phyloP scores from a whole-genome alignment of 2,888 invertebrate genomes.

The Augiades crinisus region DNA sequence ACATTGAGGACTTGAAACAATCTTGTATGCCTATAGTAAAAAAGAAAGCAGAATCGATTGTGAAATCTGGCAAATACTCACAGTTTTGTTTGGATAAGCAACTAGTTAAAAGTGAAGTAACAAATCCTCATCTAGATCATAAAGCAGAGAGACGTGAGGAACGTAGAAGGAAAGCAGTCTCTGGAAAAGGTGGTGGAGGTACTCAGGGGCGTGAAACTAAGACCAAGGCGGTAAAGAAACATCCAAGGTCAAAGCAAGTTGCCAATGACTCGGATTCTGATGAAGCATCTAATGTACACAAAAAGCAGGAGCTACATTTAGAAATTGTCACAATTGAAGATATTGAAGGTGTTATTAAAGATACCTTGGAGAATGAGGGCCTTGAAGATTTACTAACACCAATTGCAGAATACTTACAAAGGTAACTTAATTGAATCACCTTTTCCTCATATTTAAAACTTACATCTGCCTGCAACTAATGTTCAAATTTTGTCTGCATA shows the following conservation, averaged over 20 bases:
- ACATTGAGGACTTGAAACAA: constrained; percentile 85
- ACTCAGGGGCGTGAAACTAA: constrained; percentile 97
- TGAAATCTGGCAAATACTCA: constrained; percentile 89
- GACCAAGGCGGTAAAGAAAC: constrained; percentile 95
- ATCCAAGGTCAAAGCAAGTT: constrained; percentile 76
- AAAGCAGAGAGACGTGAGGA: constrained; percentile 92
- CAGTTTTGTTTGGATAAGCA: constrained; percentile 86
- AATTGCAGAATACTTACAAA: constrained; percentile 86
- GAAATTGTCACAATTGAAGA: constrained; percentile 86
- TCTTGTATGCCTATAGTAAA: constrained; percentile 85
- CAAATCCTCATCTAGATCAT: constrained; percentile 61
- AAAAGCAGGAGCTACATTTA: constrained; percentile 68
- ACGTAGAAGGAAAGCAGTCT: constrained; percentile 91
- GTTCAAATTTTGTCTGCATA: too few species aligned
- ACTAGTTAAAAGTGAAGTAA: constrained; percentile 65
- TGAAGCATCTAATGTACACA: constrained; percentile 69
- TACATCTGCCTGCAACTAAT: background rate
- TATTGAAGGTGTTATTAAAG: constrained; percentile 83
- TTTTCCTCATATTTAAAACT: too few species aligned
- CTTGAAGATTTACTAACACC: constrained; percentile 85
- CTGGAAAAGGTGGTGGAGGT: constrained; percentile 95
- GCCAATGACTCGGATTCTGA: constrained; percentile 86
- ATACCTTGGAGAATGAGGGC: constrained; percentile 86
- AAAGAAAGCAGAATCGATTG: constrained; percentile 84
- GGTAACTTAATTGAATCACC: constrained; percentile 59